Conservation (phyloP, 1,140 invertebrate species). For the Mamestra configurata region DNA sequence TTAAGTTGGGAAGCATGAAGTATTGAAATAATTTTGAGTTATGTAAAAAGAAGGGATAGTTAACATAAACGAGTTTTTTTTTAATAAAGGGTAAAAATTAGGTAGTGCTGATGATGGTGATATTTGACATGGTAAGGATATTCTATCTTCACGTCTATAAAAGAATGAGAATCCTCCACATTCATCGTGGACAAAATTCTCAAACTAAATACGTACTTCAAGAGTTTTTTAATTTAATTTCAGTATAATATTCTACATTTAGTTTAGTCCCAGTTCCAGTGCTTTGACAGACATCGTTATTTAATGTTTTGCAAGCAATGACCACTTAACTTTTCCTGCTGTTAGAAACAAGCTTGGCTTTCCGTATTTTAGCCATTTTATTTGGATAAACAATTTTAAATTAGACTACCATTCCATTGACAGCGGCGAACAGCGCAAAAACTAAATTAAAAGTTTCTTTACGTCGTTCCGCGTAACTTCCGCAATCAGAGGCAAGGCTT, state of each 20-base stretch:
- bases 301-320: not conserved
- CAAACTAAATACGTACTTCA: not conserved
- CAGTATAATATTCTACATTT: not conserved
- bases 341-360: not conserved
- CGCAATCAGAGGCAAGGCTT: constrained; percentile 39
- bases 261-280: constrained; percentile 7
- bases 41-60: no score
- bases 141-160: no score
- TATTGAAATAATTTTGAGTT: no score
- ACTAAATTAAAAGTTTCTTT: constrained; percentile 44
- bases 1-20: no score
- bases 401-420: constrained; percentile 25
- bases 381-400: constrained; percentile 45
- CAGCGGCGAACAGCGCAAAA: constrained; percentile 37
- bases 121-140: no score
- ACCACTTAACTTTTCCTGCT: not conserved
- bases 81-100: no score
- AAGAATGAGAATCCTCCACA: not conserved
- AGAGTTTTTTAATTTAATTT: not conserved
- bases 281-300: constrained; percentile 1
- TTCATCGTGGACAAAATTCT: not conserved
- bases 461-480: constrained; percentile 40
- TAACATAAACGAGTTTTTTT: no score
- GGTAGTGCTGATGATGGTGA: no score
- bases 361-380: constrained; percentile 16